Conservation (phyloP, 2,113 vertebrate species). For the Opisthocomus hoazin region DNA sequence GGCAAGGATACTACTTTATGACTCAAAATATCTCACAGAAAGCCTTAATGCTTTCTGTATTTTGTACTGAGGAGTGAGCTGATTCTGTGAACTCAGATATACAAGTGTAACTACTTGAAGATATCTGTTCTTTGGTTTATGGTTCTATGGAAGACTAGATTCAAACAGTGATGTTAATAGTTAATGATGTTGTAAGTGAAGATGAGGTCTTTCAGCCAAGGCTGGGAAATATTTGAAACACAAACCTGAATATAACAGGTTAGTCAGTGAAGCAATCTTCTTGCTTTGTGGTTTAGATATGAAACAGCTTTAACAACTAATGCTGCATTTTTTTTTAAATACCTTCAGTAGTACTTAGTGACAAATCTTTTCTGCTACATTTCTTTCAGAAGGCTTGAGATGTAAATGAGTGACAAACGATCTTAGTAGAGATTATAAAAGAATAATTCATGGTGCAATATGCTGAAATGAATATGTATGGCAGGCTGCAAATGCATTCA, state of each 20-base stretch:
- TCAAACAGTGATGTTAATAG: background rate
- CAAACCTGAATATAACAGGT: background rate
- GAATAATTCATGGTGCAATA: constrained; percentile 58
- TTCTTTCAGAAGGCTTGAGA: constrained; percentile 43
- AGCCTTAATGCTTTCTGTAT: background rate
- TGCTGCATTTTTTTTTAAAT: background rate
- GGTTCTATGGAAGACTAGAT: background rate
- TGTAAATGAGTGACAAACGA: constrained; percentile 31
- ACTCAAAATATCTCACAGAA: background rate
- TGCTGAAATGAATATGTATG: constrained; percentile 47
- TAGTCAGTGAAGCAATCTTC: background rate
- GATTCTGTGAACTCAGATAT: background rate
- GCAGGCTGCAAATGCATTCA: constrained; percentile 42
- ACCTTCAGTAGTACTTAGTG: background rate
- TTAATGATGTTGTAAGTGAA: background rate
- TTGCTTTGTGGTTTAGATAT: background rate
- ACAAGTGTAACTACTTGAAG: background rate
- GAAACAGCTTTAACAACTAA: background rate
- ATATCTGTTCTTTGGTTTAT: background rate
- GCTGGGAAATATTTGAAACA: background rate
- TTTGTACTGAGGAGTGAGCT: background rate
- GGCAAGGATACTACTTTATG: background rate
- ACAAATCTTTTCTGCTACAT: too few relatives aligned
- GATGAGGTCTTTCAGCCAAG: background rate
- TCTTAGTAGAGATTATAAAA: constrained; percentile 50